These are phyloP conservation scores for Amphibalanus amphitrite DNA, from an alignment of 1,140 invertebrate genomes.

Conservation along the genomic window DNA sequence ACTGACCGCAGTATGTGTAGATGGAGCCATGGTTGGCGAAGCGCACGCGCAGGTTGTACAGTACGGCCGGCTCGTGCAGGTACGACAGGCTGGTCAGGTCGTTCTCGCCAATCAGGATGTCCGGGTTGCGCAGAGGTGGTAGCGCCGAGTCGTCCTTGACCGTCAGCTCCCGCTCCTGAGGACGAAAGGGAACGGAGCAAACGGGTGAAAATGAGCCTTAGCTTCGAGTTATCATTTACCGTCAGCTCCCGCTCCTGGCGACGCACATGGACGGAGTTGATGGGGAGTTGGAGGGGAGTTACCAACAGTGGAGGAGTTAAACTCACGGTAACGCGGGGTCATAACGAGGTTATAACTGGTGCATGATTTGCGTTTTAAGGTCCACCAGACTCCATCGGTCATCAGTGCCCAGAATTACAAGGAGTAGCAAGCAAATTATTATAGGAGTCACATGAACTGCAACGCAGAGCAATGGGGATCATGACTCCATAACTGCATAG, in stretches of 20 bases:
- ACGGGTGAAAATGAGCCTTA: too few species aligned
- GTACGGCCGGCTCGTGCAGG: slow-evolving; percentile 88
- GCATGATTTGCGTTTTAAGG: too few species aligned
- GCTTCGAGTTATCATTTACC: slow-evolving; percentile 39
- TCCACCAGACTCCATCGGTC: too few species aligned
- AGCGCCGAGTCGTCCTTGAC: slow-evolving; percentile 45
- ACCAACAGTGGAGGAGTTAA: too few species aligned
- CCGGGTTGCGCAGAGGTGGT: slow-evolving; percentile 84
- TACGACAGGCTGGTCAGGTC: slow-evolving; percentile 94
- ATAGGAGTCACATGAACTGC: too few species aligned
- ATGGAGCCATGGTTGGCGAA: slow-evolving; percentile 83
- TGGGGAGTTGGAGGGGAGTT: too few species aligned
- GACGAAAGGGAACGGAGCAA: slow-evolving; percentile 3
- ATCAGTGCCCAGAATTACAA: too few species aligned
- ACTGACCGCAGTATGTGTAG: slow-evolving; percentile 90
- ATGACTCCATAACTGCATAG: too few species aligned
- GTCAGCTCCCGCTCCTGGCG: slow-evolving; percentile 30
- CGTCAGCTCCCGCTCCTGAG: slow-evolving; percentile 30
- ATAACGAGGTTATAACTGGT: too few species aligned
- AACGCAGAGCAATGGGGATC: too few species aligned
- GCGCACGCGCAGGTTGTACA: slow-evolving; percentile 85
- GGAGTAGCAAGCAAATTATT: too few species aligned
- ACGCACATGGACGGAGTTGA: not conserved
- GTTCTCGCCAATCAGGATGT: slow-evolving; percentile 94
- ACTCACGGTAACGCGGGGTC: too few species aligned